These are phyloP conservation scores for Apostichopus leukothele DNA, from an alignment of 53 echinoderm and acorn worm species.

Conservation along the genomic window DNA sequence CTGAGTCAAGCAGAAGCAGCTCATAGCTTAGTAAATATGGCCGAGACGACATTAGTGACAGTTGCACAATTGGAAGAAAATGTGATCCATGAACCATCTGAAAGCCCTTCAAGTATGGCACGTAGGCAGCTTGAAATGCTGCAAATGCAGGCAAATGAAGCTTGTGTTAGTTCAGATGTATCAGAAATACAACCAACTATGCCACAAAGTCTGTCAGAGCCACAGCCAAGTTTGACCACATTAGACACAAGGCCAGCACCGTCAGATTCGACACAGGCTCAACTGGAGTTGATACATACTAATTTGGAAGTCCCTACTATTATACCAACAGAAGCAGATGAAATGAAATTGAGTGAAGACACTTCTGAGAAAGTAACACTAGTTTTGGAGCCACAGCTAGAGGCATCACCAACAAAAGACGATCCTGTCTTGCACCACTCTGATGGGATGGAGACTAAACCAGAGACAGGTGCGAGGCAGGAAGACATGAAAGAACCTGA, in stretches of 20 bases:
- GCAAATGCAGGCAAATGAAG: not conserved
- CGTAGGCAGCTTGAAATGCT: not conserved
- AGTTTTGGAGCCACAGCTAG: not conserved
- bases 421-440: not conserved
- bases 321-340: too few relatives aligned
- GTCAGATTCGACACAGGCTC: not conserved
- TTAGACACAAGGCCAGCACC: not conserved
- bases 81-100: not conserved
- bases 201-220: not conserved
- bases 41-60: conserved; percentile 4
- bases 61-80: conserved; percentile 25
- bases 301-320: too few relatives aligned
- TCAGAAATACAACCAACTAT: not conserved
- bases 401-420: not conserved
- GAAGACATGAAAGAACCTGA: not conserved
- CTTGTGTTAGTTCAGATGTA: not conserved
- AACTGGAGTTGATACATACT: not conserved
- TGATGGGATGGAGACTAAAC: not conserved
- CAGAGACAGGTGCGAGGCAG: not conserved
- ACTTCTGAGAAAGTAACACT: not conserved
- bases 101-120: not conserved
- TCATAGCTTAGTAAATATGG: conserved; percentile 2
- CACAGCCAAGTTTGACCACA: not conserved
- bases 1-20: not conserved
- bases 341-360: too few relatives aligned